A percentile compares a stretch with the other conserved stretches of the same genome.
phyloP scores from a whole-genome alignment of 2,888 invertebrate species.

The Lycia hirtaria region DNA sequence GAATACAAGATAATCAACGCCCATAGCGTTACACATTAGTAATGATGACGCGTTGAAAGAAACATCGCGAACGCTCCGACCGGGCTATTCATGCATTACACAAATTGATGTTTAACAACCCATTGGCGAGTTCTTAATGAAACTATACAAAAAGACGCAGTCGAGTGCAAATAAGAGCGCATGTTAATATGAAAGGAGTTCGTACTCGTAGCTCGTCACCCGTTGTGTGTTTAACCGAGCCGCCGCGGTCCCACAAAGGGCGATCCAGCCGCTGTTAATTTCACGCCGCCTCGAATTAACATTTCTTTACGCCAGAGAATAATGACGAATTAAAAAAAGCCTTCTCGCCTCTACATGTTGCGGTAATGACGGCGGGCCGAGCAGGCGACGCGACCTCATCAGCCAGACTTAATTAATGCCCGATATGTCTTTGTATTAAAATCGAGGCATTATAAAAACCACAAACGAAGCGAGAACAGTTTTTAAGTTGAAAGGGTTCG shows the following conservation, averaged over 20 bases:
- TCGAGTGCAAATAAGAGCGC: conserved; percentile 82
- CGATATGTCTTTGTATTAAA: conserved; percentile 84
- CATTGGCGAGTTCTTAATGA: conserved; percentile 72
- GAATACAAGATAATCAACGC: conserved; percentile 42
- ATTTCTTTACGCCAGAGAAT: conserved; percentile 86
- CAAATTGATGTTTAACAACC: conserved; percentile 80
- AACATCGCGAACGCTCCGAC: conserved; percentile 54
- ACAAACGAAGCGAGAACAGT: conserved; percentile 43
- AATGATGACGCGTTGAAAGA: conserved; percentile 49
- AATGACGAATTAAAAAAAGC: conserved; percentile 84
- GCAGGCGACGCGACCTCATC: conserved; percentile 76
- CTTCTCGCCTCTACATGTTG: conserved; percentile 80
- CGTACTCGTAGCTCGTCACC: conserved; percentile 77
- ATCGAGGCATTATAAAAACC: conserved; percentile 65
- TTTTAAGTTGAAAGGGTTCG: conserved; percentile 51
- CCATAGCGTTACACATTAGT: conserved; percentile 51
- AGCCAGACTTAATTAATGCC: conserved; percentile 82
- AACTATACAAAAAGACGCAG: conserved; percentile 76
- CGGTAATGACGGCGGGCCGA: conserved; percentile 75
- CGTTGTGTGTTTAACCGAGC: conserved; percentile 83
- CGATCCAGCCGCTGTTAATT: conserved; percentile 83
- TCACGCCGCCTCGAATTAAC: conserved; percentile 86
- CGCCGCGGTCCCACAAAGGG: conserved; percentile 82
- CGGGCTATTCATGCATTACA: conserved; percentile 59
- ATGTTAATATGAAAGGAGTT: conserved; percentile 75